These are phyloP conservation scores for Micromussa lordhowensis DNA, from an alignment of 92 coral and sea anemone species.

Conservation along the genomic window DNA sequence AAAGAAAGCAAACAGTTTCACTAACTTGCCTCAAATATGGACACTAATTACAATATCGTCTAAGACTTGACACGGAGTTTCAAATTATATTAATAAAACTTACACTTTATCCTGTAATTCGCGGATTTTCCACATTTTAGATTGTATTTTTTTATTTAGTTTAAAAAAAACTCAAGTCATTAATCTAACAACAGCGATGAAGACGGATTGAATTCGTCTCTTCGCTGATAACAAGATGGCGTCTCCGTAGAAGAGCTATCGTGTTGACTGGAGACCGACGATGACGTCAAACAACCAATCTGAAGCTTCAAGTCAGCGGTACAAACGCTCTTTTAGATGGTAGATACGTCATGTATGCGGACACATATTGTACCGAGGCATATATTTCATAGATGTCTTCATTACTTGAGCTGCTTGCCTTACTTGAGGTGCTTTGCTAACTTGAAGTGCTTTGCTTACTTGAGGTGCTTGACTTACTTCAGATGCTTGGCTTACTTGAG, in stretches of 20 bases:
- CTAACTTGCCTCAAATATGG: conserved; percentile 5
- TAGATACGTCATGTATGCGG: too few species aligned
- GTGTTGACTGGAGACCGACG: conserved; percentile 27
- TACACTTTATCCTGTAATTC: conserved; percentile 97
- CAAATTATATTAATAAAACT: conserved; percentile 39
- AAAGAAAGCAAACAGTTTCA: not conserved
- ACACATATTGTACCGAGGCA: too few species aligned
- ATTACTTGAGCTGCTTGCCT: too few species aligned
- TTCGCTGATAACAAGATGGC: conserved; percentile 69
- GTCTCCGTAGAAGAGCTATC: conserved; percentile 55
- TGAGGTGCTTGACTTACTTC: too few species aligned
- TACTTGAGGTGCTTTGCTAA: too few species aligned
- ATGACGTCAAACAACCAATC: conserved; percentile 63
- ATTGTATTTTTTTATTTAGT: conserved; percentile 13
- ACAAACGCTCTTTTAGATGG: too few species aligned
- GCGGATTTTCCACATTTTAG: conserved; percentile 96
- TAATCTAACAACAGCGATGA: conserved; percentile 63
- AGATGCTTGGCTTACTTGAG: too few species aligned
- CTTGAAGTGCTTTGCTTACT: too few species aligned
- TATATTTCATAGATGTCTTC: too few species aligned
- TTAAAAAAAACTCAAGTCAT: conserved; percentile 15
- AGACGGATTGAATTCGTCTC: conserved; percentile 57
- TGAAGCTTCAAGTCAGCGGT: not conserved
- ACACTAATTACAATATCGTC: not conserved
- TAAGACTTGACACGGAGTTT: not conserved